phyloP scores from a whole-genome alignment of 2,888 invertebrate species.

The Phasia obesa region DNA sequence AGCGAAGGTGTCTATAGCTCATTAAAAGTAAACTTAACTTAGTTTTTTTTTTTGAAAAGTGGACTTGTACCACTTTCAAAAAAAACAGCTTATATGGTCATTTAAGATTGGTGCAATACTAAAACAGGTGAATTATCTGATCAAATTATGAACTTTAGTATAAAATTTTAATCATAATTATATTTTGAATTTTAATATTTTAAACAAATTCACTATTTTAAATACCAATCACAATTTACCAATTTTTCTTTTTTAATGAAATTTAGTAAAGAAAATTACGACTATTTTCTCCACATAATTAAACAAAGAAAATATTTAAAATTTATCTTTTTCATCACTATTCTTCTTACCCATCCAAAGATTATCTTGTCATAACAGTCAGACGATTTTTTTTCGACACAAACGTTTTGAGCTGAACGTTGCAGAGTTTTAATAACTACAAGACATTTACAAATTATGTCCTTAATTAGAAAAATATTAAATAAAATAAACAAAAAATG shows the following conservation, averaged over 20 bases:
- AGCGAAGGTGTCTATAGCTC: no score
- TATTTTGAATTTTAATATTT: no score
- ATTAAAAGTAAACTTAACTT: no score
- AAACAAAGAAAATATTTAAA: slow-evolving; percentile 27
- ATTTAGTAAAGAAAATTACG: slow-evolving; percentile 19
- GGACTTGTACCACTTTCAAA: no score
- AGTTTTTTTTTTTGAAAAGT: no score
- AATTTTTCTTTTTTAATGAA: slow-evolving; percentile 15
- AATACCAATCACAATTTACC: slow-evolving; percentile 17
- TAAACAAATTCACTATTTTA: background rate
- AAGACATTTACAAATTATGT: slow-evolving; percentile 67
- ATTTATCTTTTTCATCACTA: slow-evolving; percentile 33
- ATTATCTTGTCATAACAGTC: slow-evolving; percentile 34
- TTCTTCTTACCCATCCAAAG: slow-evolving; percentile 16
- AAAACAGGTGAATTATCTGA: no score
- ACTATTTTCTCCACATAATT: slow-evolving; percentile 1
- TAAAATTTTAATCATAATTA: no score
- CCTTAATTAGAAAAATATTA: slow-evolving; percentile 55
- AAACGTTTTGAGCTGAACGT: slow-evolving; percentile 23
- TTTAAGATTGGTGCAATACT: no score
- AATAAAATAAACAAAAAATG: slow-evolving; percentile 12
- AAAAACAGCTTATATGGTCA: no score
- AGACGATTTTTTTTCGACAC: slow-evolving; percentile 1
- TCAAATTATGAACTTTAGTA: no score
- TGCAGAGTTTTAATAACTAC: slow-evolving; percentile 65